Conservation (phyloP, 2,113 vertebrate species). For the Thunnus maccoyii region DNA sequence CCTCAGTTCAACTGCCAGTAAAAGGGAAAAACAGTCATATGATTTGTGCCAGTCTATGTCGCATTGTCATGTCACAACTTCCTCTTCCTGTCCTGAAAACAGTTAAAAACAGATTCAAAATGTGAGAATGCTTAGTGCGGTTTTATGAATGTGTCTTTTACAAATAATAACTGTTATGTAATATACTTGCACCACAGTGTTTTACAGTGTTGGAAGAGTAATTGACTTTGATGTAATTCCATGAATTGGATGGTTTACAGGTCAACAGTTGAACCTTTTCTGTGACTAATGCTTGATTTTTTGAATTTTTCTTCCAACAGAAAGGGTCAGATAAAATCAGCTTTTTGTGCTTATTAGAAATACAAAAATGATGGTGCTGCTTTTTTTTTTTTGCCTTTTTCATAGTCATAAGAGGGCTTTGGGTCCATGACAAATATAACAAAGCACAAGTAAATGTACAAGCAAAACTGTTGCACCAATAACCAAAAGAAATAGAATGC, state of each 20-base stretch:
- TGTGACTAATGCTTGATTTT: conserved; percentile 1
- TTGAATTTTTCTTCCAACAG: neutral
- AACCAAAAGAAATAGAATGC: conserved; percentile 8
- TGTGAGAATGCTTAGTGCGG: neutral
- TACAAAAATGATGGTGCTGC: neutral
- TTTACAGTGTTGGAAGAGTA: conserved; percentile 40
- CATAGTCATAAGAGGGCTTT: neutral
- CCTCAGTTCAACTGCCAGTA: neutral
- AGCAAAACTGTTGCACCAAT: neutral
- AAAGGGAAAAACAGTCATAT: neutral
- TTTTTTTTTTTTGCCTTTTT: neutral
- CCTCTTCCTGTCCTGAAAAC: conserved; percentile 9
- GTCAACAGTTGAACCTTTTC: neutral
- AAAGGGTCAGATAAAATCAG: neutral
- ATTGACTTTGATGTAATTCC: conserved; percentile 52
- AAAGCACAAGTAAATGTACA: neutral
- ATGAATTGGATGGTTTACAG: conserved; percentile 38
- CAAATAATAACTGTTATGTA: neutral
- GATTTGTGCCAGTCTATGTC: too few relatives aligned
- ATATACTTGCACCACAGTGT: conserved; percentile 13
- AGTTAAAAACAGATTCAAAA: neutral
- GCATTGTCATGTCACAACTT: neutral
- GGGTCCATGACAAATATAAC: neutral
- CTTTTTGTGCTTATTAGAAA: conserved; percentile 9
- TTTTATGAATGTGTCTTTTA: conserved; percentile 20